Base-by-base conservation (phyloP, 2,797 vertebrate genomes). In the Trachops cirrhosus region DNA sequence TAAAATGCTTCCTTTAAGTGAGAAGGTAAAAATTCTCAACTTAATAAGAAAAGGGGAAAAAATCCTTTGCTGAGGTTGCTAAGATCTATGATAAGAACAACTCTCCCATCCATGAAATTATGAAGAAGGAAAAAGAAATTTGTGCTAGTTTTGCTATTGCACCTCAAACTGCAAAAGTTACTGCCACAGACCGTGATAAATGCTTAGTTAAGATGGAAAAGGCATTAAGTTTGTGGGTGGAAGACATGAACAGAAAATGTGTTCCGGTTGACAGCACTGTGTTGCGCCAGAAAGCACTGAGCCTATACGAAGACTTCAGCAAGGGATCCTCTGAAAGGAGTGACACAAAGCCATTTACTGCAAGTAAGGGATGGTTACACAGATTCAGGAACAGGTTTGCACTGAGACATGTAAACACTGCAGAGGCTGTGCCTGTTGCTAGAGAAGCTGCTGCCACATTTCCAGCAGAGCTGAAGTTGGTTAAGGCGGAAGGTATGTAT, bases 221-320 rank as follows among this genome's bases (percentile, higher is more conserved):
- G 62, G 59, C 82, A 26, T 48, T 84, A 18, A 7, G 44, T 48
- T 10, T 67, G 62, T 67, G 59, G 82, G 44, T 48, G 44, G 44
- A 67, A 67, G 62, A 84, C 32, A 67, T 4, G 82, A 18, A 67
- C 21, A 84, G 82, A 34, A 84, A 26, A 10, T 9, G 59, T 24
- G 82, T 2, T 37, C 62, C 1, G 0, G 62, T 11, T 48, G 59
- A 3, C 0, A 0, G 82, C 82, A 50, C 1, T 1, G 1, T 48
- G 59, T 26, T 84, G 5, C 2, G 5, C 82, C 62, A 37, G 82
- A 67, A 67, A 50, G 44, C 59, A 26, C 32, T 84, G 82, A 67
- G 82, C 62, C 82, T 67, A 4, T 18, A 84, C 7, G 14, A 37
- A 67, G 59, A 84, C 80, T 67, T 84, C 59, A 62, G 78, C 16